A percentile compares a stretch with the other conserved stretches of the same genome.
These are phyloP conservation scores for Excalfactoria chinensis DNA, from an alignment of 2,113 vertebrate genomes.

Conservation along the genomic window DNA sequence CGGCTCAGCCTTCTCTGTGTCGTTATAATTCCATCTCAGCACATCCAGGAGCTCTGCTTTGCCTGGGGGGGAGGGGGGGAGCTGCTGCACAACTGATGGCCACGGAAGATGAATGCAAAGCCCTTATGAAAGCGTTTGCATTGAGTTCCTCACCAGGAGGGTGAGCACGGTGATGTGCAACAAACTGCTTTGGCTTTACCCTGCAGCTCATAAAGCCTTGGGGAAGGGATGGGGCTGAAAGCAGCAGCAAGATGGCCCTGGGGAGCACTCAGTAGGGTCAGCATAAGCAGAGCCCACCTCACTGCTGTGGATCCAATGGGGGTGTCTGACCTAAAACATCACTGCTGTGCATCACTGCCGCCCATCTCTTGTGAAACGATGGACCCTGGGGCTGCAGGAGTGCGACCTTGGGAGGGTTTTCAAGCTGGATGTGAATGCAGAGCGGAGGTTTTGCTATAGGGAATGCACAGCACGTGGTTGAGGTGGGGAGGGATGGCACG, in stretches of 20 bases:
- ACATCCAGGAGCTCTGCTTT: background rate
- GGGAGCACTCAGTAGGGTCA: accelerated
- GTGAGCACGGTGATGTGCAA: accelerated
- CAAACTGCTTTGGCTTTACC: background rate
- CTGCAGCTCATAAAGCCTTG: accelerated
- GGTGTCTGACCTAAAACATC: no score
- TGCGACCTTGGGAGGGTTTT: accelerated
- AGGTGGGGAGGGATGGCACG: background rate
- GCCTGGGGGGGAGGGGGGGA: background rate
- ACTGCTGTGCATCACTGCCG: background rate
- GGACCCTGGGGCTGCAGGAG: accelerated
- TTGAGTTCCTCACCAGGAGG: accelerated
- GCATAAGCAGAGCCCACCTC: background rate
- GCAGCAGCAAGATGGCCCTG: accelerated
- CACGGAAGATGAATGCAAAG: background rate
- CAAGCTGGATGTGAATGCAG: accelerated
- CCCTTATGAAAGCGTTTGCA: background rate
- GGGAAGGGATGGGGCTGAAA: background rate
- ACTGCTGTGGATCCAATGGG: no score
- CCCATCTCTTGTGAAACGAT: accelerated
- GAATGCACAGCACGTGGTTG: accelerated
- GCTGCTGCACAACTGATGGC: background rate
- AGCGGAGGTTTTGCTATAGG: background rate
- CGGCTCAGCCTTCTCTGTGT: background rate
- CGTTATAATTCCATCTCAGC: background rate